Percentiles rank a stretch among this genome's conserved stretches.
phyloP scores from a whole-genome alignment of 2,888 invertebrate genomes.

The Muschampia plurimacula region DNA sequence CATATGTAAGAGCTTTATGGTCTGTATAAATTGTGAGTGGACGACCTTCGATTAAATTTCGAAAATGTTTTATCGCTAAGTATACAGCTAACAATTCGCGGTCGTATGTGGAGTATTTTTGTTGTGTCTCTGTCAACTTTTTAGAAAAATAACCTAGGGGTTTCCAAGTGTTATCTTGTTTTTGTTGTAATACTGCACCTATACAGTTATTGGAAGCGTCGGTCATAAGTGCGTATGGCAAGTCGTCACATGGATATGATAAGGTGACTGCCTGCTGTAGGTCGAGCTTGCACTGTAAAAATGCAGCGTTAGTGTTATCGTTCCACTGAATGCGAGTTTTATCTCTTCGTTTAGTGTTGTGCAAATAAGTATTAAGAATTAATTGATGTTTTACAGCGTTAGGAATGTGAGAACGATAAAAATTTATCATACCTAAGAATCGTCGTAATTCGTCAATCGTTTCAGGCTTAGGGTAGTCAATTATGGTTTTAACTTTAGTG shows the following conservation, averaged over 20 bases:
- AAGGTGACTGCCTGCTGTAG: not conserved
- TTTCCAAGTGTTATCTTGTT: not conserved
- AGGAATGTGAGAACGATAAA: conserved; percentile 4
- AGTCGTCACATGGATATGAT: not conserved
- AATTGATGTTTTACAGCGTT: not conserved
- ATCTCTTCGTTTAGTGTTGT: not conserved
- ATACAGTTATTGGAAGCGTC: conserved; percentile 6
- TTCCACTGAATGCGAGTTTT: not conserved
- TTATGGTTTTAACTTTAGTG: conserved; percentile 32
- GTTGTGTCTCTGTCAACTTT: not conserved
- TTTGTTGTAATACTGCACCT: conserved; percentile 20
- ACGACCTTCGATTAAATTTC: too few relatives aligned
- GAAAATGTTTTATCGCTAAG: too few relatives aligned
- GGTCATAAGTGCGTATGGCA: not conserved
- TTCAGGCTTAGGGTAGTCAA: conserved; percentile 41
- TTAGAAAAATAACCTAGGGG: not conserved
- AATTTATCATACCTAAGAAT: conserved; percentile 16
- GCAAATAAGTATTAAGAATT: conserved; percentile 1
- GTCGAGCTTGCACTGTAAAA: not conserved
- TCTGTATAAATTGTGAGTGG: too few relatives aligned
- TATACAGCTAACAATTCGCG: too few relatives aligned
- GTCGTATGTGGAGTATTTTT: too few relatives aligned
- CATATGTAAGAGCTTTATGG: too few relatives aligned
- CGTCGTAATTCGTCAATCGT: not conserved
- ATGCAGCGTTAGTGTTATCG: not conserved